Conservation (phyloP, 2,113 vertebrate genomes). For the Paracanthobrama guichenoti region DNA sequence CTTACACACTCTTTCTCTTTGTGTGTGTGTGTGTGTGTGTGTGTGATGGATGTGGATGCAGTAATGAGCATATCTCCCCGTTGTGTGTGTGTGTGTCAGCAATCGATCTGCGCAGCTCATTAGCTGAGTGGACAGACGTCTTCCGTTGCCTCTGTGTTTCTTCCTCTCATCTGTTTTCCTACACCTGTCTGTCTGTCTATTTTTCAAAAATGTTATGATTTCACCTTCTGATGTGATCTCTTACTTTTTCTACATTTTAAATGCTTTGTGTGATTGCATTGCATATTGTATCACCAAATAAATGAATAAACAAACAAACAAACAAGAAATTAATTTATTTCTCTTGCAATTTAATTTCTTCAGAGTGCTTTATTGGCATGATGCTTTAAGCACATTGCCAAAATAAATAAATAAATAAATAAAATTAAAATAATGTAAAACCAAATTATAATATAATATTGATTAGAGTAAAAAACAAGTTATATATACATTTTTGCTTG, state of each 20-base stretch:
- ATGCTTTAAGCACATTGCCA: background rate
- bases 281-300: background rate
- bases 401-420: too few species aligned
- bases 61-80: too few species aligned
- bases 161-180: background rate
- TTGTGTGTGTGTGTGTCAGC: background rate
- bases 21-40: constrained; percentile 10
- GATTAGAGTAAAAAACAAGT: too few species aligned
- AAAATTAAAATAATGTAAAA: too few species aligned
- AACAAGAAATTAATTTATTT: too few species aligned
- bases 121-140: constrained; percentile 36
- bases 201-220: background rate
- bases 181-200: background rate
- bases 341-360: background rate
- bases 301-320: background rate
- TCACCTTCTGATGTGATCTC: background rate
- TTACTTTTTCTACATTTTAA: background rate
- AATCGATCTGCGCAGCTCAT: constrained; percentile 42
- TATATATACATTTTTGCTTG: background rate
- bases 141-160: background rate
- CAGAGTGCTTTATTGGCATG: background rate
- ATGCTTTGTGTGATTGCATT: background rate
- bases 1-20: background rate
- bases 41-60: background rate
- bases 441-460: too few species aligned